Base-by-base conservation (phyloP, 2,113 vertebrate species). In the Guaruba guarouba region DNA sequence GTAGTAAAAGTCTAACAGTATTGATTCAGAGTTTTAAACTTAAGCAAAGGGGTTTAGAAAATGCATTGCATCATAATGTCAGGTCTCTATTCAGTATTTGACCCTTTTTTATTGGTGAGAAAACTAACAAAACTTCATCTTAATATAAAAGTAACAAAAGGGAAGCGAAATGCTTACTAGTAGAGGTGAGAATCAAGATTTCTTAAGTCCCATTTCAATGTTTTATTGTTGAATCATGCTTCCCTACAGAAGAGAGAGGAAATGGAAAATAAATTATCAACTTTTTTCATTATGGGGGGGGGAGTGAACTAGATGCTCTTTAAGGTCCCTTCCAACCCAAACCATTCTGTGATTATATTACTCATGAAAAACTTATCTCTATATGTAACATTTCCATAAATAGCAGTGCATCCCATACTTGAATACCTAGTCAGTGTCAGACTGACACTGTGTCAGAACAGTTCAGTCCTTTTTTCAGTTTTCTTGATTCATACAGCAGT, bases 281-380 rank as follows among this genome's bases (percentile, higher is more conserved):
- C 4, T 29, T 2, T n/a, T 82, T 77, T 28, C 0, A 19, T 17
- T 1, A 23, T 8, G 48, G 13, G 7, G 16, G 18, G 19, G 20
- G 55, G 13, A n/a, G 20, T n/a, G 33, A 59, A 10, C 33, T n/a
- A 59, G 20, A 15, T 59, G 55, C 14, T n/a, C 33, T n/a, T 59
- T n/a, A 59, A 59, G 20, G 33, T n/a, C 13, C 20, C 55, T 59
- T 59, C 55, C 13, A 59, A n/a, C 33, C 12, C 18, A 22, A 57
- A n/a, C 12, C 19, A n/a, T n/a, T 22, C 55, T n/a, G 20, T 59
- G 55, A n/a, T n/a, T 59, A 33, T n/a, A 14, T 23, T 13, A 59
- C 13, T 25, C 0, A 23, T 10, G 0, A 59, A 86, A 67, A 83
- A 14, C 6, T 31, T 68, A 48, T 5, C 1, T 5, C 4, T 33